These are phyloP conservation scores for Paramuricea clavata DNA, from an alignment of 92 coral and sea anemone species.

Conservation along the genomic window DNA sequence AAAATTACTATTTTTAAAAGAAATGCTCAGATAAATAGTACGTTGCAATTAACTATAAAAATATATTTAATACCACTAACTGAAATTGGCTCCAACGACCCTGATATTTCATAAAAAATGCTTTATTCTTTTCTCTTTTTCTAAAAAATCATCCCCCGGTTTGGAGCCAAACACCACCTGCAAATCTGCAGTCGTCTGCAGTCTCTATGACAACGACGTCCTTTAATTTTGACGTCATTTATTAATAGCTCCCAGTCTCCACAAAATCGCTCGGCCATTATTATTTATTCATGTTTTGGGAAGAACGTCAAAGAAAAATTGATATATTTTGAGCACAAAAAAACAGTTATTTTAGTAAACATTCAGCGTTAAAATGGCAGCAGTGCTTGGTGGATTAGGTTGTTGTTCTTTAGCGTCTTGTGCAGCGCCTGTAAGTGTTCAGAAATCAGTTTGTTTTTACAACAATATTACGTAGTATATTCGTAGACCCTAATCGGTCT, in stretches of 20 bases:
- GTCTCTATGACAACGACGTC: conserved; percentile 35
- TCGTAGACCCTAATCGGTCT: too few relatives aligned
- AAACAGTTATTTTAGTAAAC: background rate
- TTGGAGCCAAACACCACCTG: background rate
- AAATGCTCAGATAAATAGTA: too few relatives aligned
- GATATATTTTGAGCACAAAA: background rate
- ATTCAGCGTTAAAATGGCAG: conserved; percentile 71
- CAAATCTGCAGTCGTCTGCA: background rate
- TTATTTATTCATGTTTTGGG: background rate
- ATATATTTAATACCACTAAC: background rate
- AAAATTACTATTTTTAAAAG: too few relatives aligned
- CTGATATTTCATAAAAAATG: background rate
- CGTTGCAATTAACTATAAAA: background rate
- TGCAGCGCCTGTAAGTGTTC: conserved; percentile 91
- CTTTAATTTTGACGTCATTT: background rate
- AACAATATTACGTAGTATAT: too few relatives aligned
- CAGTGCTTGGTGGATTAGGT: conserved; percentile 82
- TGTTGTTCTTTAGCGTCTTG: conserved; percentile 85
- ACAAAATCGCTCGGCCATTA: background rate
- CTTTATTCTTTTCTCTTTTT: background rate
- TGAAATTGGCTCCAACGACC: background rate
- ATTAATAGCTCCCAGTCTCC: background rate
- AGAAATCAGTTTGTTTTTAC: conserved; percentile 3
- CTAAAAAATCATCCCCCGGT: background rate
- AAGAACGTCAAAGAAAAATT: background rate